Evolutionary conservation across 2,888 invertebrate genomes (phyloP).

Genomic region (Petrolisthes manimaculis): DNA sequence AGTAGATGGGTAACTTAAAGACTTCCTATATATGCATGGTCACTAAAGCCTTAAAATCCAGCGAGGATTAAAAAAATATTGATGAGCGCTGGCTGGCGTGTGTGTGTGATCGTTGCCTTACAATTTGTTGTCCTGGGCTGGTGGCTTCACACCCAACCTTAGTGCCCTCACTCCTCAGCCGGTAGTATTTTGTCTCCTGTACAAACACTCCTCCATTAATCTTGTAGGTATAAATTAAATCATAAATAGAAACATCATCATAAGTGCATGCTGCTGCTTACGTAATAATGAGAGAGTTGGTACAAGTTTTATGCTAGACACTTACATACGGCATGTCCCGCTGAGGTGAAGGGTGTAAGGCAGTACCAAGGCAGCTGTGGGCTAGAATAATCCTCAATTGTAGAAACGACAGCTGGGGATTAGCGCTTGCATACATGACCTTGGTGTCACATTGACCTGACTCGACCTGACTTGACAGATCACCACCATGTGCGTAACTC

Average conservation of each 20-base stretch:
- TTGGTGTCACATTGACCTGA: conserved; percentile 60
- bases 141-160: conserved; percentile 44
- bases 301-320: conserved; percentile 27
- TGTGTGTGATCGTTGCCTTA: conserved; percentile 45
- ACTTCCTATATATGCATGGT: conserved; percentile 49
- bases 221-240: conserved; percentile 7
- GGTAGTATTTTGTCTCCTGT: conserved; percentile 31
- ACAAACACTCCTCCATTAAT: background rate
- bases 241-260: background rate
- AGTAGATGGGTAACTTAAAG: conserved; percentile 28
- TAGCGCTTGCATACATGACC: conserved; percentile 49
- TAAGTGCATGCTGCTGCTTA: conserved; percentile 33
- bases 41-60: conserved; percentile 39
- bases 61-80: conserved; percentile 23
- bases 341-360: conserved; percentile 49
- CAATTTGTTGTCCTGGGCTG: conserved; percentile 37
- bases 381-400: conserved; percentile 50
- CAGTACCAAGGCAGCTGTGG: conserved; percentile 36
- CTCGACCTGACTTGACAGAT: conserved; percentile 64
- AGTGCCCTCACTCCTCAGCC: conserved; percentile 28
- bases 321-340: conserved; percentile 15
- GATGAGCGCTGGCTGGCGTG: conserved; percentile 32
- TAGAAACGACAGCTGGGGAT: conserved; percentile 54
- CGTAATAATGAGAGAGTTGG: background rate
- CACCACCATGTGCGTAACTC: conserved; percentile 66